A percentile compares a stretch with the other conserved stretches of the same genome.
phyloP scores from a whole-genome alignment of 2,797 vertebrate species.

The Periparus ater region DNA sequence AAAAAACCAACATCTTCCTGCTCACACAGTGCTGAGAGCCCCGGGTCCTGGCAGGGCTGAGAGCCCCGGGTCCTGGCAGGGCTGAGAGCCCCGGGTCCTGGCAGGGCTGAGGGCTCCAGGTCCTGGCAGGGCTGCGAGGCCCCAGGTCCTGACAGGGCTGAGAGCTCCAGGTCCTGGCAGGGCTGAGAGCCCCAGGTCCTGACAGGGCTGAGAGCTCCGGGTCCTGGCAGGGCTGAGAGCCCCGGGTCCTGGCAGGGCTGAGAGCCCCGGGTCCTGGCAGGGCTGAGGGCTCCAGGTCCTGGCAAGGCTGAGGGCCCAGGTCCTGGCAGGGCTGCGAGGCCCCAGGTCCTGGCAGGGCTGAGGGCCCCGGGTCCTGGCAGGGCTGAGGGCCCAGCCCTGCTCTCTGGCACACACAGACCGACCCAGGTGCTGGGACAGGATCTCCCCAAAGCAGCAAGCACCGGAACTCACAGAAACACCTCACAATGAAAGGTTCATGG shows the following conservation, averaged over 20 bases:
- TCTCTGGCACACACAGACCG: neutral
- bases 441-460: neutral
- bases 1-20: neutral
- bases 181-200: neutral
- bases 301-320: too few relatives aligned
- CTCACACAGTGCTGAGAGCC: neutral
- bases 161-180: neutral
- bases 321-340: too few relatives aligned
- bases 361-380: neutral
- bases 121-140: too few relatives aligned
- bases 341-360: neutral
- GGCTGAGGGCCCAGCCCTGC: neutral
- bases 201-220: too few relatives aligned
- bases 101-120: too few relatives aligned
- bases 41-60: too few relatives aligned
- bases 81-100: neutral
- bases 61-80: too few relatives aligned
- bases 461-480: accelerated
- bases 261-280: neutral
- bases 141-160: too few relatives aligned
- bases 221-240: too few relatives aligned
- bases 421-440: neutral
- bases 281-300: too few relatives aligned
- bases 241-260: neutral
- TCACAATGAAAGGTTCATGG: accelerated